phyloP scores from a whole-genome alignment of 2,113 vertebrate species.

The Coptodon rendalli region DNA sequence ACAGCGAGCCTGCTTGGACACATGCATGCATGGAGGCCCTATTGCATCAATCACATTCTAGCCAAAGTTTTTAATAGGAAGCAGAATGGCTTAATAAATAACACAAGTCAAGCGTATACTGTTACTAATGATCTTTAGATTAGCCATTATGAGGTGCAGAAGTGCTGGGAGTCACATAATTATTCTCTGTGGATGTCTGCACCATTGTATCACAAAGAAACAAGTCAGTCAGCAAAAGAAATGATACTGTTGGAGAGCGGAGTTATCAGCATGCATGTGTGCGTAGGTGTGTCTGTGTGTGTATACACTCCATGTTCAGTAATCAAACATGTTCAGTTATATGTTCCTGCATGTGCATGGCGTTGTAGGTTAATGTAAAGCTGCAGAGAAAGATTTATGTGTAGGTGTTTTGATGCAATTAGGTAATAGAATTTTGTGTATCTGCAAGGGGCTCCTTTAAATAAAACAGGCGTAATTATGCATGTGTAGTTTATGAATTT shows the following conservation, averaged over 20 bases:
- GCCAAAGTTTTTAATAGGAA: conserved; percentile 60
- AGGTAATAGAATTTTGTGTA: background rate
- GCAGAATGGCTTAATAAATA: conserved; percentile 62
- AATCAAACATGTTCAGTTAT: conserved; percentile 3
- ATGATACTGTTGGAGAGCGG: conserved; percentile 26
- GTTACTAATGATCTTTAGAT: conserved; percentile 67
- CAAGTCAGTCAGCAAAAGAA: background rate
- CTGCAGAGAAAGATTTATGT: background rate
- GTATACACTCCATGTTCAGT: background rate
- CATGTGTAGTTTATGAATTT: background rate
- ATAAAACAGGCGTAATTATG: background rate
- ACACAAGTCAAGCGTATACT: conserved; percentile 55
- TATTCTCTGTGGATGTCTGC: conserved; percentile 45
- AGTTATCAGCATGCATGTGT: background rate
- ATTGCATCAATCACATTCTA: conserved; percentile 49
- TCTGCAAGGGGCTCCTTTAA: background rate
- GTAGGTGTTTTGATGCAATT: background rate
- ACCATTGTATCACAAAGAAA: conserved; percentile 20
- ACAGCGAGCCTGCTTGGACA: background rate
- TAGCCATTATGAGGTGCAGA: conserved; percentile 66
- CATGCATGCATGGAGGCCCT: conserved; percentile 19
- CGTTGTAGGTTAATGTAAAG: background rate
- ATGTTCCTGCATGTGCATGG: background rate
- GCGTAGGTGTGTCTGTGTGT: background rate
- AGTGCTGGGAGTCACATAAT: conserved; percentile 67